phyloP scores from a whole-genome alignment of 1,140 invertebrate species.

The Hyposmocoma kahamanoa region DNA sequence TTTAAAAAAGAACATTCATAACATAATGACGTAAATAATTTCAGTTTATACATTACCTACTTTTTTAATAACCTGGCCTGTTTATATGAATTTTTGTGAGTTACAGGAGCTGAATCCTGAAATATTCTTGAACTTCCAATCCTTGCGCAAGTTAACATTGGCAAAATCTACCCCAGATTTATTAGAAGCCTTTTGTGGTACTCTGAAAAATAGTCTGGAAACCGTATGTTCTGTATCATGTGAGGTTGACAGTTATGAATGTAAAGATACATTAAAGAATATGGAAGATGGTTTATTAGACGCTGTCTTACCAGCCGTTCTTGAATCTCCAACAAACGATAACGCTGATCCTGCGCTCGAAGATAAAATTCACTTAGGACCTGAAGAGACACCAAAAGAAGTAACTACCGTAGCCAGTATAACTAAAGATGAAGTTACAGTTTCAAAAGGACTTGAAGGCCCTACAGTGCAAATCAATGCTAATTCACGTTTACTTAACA shows the following conservation, averaged over 20 bases:
- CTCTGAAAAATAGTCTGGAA: slow-evolving; percentile 36
- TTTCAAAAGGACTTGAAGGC: slow-evolving; percentile 10
- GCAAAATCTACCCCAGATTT: slow-evolving; percentile 33
- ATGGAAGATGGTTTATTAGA: slow-evolving; percentile 36
- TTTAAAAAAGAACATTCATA: neutral
- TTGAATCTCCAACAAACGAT: slow-evolving; percentile 25
- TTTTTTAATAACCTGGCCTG: too few relatives aligned
- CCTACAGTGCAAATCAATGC: neutral
- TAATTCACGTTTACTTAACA: neutral
- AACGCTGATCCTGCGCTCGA: slow-evolving; percentile 17
- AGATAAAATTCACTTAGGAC: slow-evolving; percentile 1
- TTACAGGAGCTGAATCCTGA: slow-evolving; percentile 46
- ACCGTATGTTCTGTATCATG: slow-evolving; percentile 47
- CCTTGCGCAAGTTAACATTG: slow-evolving; percentile 40
- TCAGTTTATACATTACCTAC: too few relatives aligned
- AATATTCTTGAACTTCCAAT: slow-evolving; percentile 39
- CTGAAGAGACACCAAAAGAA: slow-evolving; percentile 7
- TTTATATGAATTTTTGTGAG: too few relatives aligned
- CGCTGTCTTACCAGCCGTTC: slow-evolving; percentile 36
- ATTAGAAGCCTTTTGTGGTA: slow-evolving; percentile 35
- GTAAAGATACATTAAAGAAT: slow-evolving; percentile 32
- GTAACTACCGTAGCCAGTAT: slow-evolving; percentile 6
- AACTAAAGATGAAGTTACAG: slow-evolving; percentile 11
- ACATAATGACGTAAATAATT: too few relatives aligned
- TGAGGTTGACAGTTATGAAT: slow-evolving; percentile 29